phyloP scores from a whole-genome alignment of 2,113 vertebrate genomes.

The Setophaga coronata region DNA sequence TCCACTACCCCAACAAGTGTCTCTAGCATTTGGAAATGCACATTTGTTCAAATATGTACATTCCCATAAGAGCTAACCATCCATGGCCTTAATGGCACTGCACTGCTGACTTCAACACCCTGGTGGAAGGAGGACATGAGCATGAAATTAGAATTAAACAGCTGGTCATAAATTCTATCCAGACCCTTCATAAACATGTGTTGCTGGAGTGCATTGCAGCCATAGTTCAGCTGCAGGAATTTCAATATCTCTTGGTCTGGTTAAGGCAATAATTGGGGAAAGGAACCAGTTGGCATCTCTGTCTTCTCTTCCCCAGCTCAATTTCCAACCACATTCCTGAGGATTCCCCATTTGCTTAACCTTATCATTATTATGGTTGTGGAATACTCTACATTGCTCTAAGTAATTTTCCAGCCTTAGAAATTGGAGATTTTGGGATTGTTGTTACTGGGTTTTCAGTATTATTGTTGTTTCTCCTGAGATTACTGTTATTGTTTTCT shows the following conservation, averaged over 20 bases:
- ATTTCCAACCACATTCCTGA: not conserved
- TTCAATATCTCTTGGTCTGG: not conserved
- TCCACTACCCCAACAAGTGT: not conserved
- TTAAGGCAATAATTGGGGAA: not conserved
- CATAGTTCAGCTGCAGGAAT: not conserved
- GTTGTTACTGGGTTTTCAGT: not conserved
- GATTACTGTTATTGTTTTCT: not conserved
- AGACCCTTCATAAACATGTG: not conserved
- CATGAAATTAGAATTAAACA: constrained; percentile 19
- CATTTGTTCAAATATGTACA: not conserved
- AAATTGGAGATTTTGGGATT: not conserved
- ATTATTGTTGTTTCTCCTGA: not conserved
- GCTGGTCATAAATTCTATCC: not conserved
- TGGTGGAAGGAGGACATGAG: not conserved
- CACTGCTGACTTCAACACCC: not conserved
- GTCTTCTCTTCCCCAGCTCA: not conserved
- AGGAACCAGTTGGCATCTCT: not conserved
- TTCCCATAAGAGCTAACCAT: not conserved
- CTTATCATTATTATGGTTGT: not conserved
- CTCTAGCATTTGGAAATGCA: not conserved
- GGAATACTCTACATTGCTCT: not conserved
- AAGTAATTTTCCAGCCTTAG: not conserved
- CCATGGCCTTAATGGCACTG: not conserved
- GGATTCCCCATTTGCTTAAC: not conserved
- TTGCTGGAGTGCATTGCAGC: not conserved